These are phyloP conservation scores for Rugalucina vietnamica DNA, from an alignment of 2,888 invertebrate genomes.

Conservation along the genomic window DNA sequence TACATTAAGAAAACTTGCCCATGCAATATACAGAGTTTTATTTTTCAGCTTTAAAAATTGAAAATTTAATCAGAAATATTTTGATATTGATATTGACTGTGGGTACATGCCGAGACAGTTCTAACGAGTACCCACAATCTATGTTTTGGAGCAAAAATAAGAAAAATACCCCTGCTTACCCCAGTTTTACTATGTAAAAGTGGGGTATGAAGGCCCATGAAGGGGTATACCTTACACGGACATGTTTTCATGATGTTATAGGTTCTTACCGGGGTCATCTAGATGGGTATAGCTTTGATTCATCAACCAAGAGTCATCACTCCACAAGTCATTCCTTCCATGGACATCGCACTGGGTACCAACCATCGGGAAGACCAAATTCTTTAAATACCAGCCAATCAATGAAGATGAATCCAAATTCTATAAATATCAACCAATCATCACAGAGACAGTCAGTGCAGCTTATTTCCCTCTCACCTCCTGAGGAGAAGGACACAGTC, in stretches of 20 bases:
- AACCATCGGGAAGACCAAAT: background rate
- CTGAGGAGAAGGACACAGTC: background rate
- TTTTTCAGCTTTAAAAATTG: too few species aligned
- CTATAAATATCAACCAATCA: background rate
- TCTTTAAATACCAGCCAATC: background rate
- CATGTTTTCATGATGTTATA: background rate
- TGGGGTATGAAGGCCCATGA: too few species aligned
- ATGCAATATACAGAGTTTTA: too few species aligned
- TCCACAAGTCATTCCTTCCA: slow-evolving; percentile 3
- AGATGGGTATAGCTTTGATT: background rate
- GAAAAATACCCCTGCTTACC: too few species aligned
- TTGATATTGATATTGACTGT: too few species aligned
- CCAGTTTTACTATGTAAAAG: too few species aligned
- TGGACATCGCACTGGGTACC: slow-evolving; percentile 17
- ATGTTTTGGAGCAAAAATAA: too few species aligned
- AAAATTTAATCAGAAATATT: too few species aligned
- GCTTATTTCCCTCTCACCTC: slow-evolving; percentile 39
- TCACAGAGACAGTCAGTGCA: slow-evolving; percentile 1
- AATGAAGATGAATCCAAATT: background rate
- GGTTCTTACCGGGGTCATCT: background rate
- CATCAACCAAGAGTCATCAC: background rate
- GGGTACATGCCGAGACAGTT: too few species aligned
- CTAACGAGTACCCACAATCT: too few species aligned
- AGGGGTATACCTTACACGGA: too few species aligned
- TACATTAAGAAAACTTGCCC: too few species aligned